phyloP scores from a whole-genome alignment of 2,797 vertebrate genomes.

The Enteromius radiatus region DNA sequence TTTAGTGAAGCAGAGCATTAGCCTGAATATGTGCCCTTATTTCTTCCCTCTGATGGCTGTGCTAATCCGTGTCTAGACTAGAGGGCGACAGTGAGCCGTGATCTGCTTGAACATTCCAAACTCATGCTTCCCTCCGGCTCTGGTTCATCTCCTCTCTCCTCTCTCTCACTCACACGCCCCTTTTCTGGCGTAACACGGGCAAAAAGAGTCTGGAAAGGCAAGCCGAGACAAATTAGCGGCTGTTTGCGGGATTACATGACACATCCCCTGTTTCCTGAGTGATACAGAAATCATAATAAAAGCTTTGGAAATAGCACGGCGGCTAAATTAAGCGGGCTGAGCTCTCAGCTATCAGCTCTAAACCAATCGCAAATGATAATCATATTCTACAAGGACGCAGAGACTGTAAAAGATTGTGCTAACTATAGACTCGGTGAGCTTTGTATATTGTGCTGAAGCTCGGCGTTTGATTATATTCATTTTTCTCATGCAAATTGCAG shows the following conservation, averaged over 20 bases:
- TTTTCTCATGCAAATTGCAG: background rate
- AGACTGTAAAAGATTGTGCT: background rate
- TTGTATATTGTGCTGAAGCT: slow-evolving; percentile 9
- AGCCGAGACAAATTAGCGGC: slow-evolving; percentile 77
- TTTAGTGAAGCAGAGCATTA: slow-evolving; percentile 3
- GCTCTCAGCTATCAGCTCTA: slow-evolving; percentile 26
- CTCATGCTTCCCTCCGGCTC: slow-evolving; percentile 34
- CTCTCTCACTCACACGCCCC: slow-evolving; percentile 22
- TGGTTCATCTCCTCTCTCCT: slow-evolving; percentile 10
- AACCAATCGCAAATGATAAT: slow-evolving; percentile 37
- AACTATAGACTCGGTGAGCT: background rate
- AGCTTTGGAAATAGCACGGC: slow-evolving; percentile 27
- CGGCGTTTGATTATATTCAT: background rate
- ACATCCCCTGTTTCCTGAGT: slow-evolving; percentile 63
- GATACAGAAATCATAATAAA: slow-evolving; percentile 55
- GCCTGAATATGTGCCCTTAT: background rate
- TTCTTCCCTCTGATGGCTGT: background rate
- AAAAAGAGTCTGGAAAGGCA: slow-evolving; percentile 60
- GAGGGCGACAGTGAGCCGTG: slow-evolving; percentile 71
- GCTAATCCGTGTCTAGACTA: slow-evolving; percentile 45
- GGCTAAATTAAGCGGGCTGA: slow-evolving; percentile 21
- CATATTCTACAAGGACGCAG: background rate
- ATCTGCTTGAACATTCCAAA: slow-evolving; percentile 27
- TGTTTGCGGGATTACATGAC: slow-evolving; percentile 69
- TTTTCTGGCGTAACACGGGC: slow-evolving; percentile 31